These are phyloP conservation scores for Xestia ashworthii DNA, from an alignment of 2,888 invertebrate species.

Conservation along the genomic window DNA sequence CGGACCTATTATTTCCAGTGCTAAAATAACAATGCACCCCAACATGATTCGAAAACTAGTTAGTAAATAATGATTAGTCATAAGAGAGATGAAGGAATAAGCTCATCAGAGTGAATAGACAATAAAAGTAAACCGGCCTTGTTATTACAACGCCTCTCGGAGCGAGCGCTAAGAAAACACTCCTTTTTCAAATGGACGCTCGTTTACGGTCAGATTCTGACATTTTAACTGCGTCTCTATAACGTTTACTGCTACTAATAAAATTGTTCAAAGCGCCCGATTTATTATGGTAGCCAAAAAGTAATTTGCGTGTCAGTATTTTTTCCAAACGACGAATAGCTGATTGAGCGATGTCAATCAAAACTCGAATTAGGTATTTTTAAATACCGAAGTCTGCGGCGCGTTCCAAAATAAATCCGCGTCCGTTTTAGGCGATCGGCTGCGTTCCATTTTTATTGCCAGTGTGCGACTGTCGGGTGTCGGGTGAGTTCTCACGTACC, in stretches of 20 bases:
- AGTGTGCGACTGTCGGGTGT: conserved; percentile 39
- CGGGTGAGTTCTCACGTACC: conserved; percentile 82
- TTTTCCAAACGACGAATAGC: conserved; percentile 69
- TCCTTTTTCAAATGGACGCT: conserved; percentile 85
- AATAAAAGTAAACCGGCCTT: conserved; percentile 83
- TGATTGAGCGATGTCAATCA: conserved; percentile 79
- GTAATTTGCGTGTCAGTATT: conserved; percentile 75
- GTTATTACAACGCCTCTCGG: conserved; percentile 81
- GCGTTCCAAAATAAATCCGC: conserved; percentile 74
- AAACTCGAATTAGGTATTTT: conserved; percentile 74
- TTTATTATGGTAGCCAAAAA: conserved; percentile 81
- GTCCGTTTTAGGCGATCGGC: conserved; percentile 70
- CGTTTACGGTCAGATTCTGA: conserved; percentile 88
- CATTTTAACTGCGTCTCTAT: conserved; percentile 87
- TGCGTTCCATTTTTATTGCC: conserved; percentile 80
- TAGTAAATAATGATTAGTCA: conserved; percentile 85
- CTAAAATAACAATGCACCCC: conserved; percentile 83
- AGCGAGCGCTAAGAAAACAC: conserved; percentile 86
- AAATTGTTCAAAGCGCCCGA: conserved; percentile 86
- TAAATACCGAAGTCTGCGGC: conserved; percentile 67
- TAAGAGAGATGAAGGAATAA: conserved; percentile 84
- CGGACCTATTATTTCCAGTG: conserved; percentile 73
- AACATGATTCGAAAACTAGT: conserved; percentile 68
- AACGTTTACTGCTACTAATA: conserved; percentile 86
- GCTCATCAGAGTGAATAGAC: conserved; percentile 88